Evolutionary conservation across 2,113 vertebrate genomes (phyloP), one percentile per base, ranked within the genome.

Genomic region (Lampris megalopsis): DNA sequence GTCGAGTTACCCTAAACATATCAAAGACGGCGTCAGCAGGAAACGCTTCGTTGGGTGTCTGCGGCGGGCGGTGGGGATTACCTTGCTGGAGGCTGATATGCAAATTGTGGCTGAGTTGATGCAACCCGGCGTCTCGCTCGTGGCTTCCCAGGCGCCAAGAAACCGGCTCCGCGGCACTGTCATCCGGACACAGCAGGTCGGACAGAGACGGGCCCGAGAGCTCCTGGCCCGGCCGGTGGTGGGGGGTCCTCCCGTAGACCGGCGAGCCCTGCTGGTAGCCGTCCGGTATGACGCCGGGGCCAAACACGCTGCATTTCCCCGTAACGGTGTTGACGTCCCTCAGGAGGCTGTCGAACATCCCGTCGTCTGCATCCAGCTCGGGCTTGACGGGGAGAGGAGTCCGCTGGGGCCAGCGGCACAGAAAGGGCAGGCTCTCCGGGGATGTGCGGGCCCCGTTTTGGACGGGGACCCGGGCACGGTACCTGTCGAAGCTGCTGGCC

Each of bases 401-500:
- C 13, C 35, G 60, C 0, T 37, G 42, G 1, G 74, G 59, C 82
- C 87, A 92, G 64, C 66, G 35, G 5, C 58, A 74, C 35, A 59
- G 10, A 13, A 73, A 69, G 35, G 49, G 38, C 41, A 13, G 63
- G 10, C 41, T 7, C 58, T 5, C 11, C 1, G 40, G 5, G 24
- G 50, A 57, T 36, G 66, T 36, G 11, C n/a, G 40, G 38, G 4
- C 0, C 40, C 6, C n/a, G 9, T 37, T 68, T 48, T 71, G 78
- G 11, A 68, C 47, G 0, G 78, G 77, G 42, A 73, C 79, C 43
- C 85, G 75, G 13, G 61, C 62, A 65, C 81, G 79, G 63, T 90
- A 91, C 13, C 52, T 73, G 79, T 92, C 83, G 24, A 95, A 94
- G 86, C 91, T 94, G 80, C 89, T 94, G 52, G 94, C 93, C 69